Conservation (phyloP, 2,888 invertebrate genomes). For the Gymnocheta viridis region DNA sequence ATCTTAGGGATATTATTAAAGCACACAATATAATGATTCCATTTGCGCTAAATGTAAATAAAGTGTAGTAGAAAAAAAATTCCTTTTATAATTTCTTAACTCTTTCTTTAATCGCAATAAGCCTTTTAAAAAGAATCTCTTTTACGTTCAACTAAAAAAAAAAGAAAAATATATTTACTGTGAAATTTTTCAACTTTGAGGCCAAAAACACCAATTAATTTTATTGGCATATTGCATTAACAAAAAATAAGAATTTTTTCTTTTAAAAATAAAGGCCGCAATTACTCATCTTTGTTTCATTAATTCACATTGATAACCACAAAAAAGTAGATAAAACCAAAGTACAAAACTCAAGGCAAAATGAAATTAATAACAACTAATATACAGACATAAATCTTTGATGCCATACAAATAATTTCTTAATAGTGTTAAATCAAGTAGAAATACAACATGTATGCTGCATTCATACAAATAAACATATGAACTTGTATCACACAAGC, state of each 20-base stretch:
- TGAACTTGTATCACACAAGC: background rate
- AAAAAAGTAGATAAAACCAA: conserved; percentile 15
- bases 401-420: conserved; percentile 59
- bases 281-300: conserved; percentile 52
- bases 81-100: background rate
- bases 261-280: background rate
- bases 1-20: too few relatives aligned
- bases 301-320: conserved; percentile 34
- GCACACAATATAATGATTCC: too few relatives aligned
- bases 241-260: background rate
- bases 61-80: background rate
- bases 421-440: conserved; percentile 63
- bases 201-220: background rate
- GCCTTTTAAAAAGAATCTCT: background rate
- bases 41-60: too few relatives aligned
- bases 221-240: background rate
- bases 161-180: too few relatives aligned
- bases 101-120: background rate
- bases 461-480: background rate
- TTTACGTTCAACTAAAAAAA: too few relatives aligned
- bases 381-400: conserved; percentile 47
- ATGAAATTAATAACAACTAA: conserved; percentile 30
- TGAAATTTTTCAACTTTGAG: too few relatives aligned
- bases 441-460: conserved; percentile 47
- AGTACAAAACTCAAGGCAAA: background rate